Evolutionary conservation across 2,113 vertebrate species (phyloP).

Genomic region (Petroica traversi): DNA sequence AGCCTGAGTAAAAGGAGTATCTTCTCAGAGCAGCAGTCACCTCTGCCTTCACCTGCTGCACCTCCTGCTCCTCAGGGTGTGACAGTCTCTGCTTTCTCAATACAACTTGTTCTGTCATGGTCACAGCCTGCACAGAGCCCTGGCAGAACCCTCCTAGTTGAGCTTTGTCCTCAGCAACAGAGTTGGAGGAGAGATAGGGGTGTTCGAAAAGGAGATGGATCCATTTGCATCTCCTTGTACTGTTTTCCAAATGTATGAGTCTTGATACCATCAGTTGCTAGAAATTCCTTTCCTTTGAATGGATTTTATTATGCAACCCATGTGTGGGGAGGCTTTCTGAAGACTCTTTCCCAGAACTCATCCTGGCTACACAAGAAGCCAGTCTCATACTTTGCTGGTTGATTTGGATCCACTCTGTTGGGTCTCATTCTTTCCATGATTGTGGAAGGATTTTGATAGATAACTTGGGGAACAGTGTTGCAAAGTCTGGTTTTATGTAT

Average conservation of each 20-base stretch:
- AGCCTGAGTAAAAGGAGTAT: not conserved
- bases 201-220: not conserved
- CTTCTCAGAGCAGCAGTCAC: not conserved
- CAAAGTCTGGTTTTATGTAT: not conserved
- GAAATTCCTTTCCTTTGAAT: not conserved
- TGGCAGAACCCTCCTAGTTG: not conserved
- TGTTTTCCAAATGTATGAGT: not conserved
- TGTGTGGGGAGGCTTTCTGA: not conserved
- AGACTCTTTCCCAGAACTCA: not conserved
- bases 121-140: not conserved
- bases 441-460: not conserved
- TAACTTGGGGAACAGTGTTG: not conserved
- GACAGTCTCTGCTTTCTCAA: not conserved
- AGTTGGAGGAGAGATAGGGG: not conserved
- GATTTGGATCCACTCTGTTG: not conserved
- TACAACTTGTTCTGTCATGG: not conserved
- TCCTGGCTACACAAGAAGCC: not conserved
- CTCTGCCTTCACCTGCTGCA: not conserved
- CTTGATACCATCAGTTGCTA: not conserved
- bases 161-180: not conserved
- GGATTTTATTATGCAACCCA: not conserved
- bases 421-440: not conserved
- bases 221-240: not conserved
- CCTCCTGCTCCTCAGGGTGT: not conserved
- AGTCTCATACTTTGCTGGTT: not conserved